These are phyloP conservation scores for Aurelia sp. DNA, from an alignment of 30 jellyfish, hydroid and myxozoan genomes.

Conservation along the genomic window DNA sequence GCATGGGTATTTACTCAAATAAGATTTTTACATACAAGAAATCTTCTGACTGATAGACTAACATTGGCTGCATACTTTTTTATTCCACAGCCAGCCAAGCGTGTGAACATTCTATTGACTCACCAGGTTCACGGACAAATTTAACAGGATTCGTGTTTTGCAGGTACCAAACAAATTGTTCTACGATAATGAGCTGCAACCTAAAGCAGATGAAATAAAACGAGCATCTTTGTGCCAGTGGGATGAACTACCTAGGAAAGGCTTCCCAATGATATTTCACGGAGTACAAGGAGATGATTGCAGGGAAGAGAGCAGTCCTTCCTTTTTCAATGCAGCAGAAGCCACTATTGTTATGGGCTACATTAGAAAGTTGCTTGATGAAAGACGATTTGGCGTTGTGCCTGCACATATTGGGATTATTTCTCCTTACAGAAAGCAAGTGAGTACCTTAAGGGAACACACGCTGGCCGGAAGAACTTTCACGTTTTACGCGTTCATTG, in stretches of 20 bases:
- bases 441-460: neutral
- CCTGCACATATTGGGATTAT: slow-evolving; percentile 81
- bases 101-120: too few relatives aligned
- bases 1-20: too few relatives aligned
- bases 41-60: too few relatives aligned
- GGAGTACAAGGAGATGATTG: slow-evolving; percentile 83
- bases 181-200: slow-evolving; percentile 72
- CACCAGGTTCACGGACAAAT: too few relatives aligned
- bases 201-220: slow-evolving; percentile 59
- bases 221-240: slow-evolving; percentile 21
- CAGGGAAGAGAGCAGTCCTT: slow-evolving; percentile 91
- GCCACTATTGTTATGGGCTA: slow-evolving; percentile 74
- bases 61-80: too few relatives aligned
- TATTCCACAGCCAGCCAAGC: too few relatives aligned
- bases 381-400: slow-evolving; percentile 1
- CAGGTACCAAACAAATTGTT: slow-evolving; percentile 71
- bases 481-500: too few relatives aligned
- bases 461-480: too few relatives aligned
- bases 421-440: slow-evolving; percentile 93
- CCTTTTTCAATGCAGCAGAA: slow-evolving; percentile 88
- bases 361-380: slow-evolving; percentile 43
- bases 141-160: neutral
- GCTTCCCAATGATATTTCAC: slow-evolving; percentile 75
- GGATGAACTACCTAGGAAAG: slow-evolving; percentile 33
- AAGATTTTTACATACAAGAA: too few relatives aligned